Conservation (phyloP, 2,113 vertebrate species). For the Embiotoca jacksoni region DNA sequence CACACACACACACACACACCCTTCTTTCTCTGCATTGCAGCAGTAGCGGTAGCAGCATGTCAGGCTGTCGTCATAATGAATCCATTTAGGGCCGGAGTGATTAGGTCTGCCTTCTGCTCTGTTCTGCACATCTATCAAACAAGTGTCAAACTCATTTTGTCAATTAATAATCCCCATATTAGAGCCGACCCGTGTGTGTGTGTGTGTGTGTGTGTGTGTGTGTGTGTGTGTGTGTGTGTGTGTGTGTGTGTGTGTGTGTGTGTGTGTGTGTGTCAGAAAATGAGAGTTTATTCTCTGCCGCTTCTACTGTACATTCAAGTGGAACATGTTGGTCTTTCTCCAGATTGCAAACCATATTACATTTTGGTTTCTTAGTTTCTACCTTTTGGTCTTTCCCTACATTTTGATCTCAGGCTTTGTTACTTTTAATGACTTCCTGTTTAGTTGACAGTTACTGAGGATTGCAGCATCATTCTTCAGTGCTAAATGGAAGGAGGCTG, state of each 20-base stretch:
- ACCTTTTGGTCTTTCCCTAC: not conserved
- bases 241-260: not conserved
- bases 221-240: no score
- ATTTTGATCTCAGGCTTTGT: not conserved
- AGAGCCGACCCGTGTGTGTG: slow-evolving; percentile 10
- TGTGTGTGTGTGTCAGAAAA: not conserved
- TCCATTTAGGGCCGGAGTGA: slow-evolving; percentile 72
- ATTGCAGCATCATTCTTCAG: slow-evolving; percentile 16
- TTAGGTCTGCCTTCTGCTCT: slow-evolving; percentile 65
- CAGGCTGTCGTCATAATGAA: slow-evolving; percentile 71
- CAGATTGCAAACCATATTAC: not conserved
- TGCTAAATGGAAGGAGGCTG: slow-evolving; percentile 19
- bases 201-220: no score
- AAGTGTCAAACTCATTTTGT: slow-evolving; percentile 72
- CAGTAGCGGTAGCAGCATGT: slow-evolving; percentile 45
- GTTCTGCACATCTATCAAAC: slow-evolving; percentile 73
- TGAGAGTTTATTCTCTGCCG: not conserved
- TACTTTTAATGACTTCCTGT: slow-evolving; percentile 12
- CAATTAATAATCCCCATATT: slow-evolving; percentile 74
- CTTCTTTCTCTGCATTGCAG: slow-evolving; percentile 74
- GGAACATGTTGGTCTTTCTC: not conserved
- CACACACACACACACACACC: not conserved
- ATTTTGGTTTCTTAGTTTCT: not conserved
- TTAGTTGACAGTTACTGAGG: slow-evolving; percentile 19
- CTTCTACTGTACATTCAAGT: not conserved